Evolutionary conservation across 2,113 vertebrate genomes (phyloP), one percentile per base, ranked within the genome.

Genomic region (Micronycteris hirsuta): DNA sequence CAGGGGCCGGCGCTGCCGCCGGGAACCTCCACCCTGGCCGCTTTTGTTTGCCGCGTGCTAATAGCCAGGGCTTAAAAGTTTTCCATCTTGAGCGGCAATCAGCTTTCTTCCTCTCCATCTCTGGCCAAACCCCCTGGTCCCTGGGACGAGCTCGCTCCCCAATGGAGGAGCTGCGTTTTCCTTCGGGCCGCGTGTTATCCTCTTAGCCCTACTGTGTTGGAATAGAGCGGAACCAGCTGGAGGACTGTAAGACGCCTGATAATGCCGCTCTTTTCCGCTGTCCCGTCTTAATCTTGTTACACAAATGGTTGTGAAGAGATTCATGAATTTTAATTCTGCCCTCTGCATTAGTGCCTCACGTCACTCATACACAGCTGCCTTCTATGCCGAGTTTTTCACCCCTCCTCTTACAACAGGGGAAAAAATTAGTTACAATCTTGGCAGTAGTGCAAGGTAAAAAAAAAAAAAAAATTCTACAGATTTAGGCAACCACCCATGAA

Each of bases 221-320:
- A 99, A 99, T 99, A 99, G 99, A 99, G 99, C 99, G 98, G 98
- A 99, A 99, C 99, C 99, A 99, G 99, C 99, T 99, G 99, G 99
- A 99, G 99, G 99, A 99, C 99, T 99, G 99, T 99, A 99, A 99
- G 99, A 99, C 99, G 99, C 99, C 99, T 99, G 99, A 99, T 99
- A 99, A 99, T 99, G 99, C 99, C 98, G 98, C 99, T 99, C 99
- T 99, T 99, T 99, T 99, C 99, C 99, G 98, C 99, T 99, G 99
- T 99, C 99, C 99, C 99, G 98, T 99, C 99, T 99, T 99, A 99
- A 99, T 99, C 99, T 99, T 99, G 99, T 99, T 99, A 99, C 99
- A 99, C 99, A 99, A 99, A 99, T 99, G 99, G 99, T 99, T 99
- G 99, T 99, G 99, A 99, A 99, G 99, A 99, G 99, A 99, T 99